phyloP scores from a whole-genome alignment of 2,113 vertebrate species.

The Rhea pennata region DNA sequence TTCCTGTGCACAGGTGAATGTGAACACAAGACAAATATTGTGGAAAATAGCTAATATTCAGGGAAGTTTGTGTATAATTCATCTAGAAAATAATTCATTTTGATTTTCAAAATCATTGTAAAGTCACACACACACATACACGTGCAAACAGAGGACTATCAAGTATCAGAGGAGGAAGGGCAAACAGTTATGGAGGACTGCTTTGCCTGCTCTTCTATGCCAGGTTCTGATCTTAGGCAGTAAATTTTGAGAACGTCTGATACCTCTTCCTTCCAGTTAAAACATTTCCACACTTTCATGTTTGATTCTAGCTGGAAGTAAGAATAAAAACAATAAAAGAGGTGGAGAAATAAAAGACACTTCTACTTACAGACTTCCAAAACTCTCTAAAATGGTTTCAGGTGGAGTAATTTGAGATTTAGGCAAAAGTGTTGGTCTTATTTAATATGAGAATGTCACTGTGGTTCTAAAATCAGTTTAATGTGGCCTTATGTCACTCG shows the following conservation, averaged over 20 bases:
- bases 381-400: neutral
- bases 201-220: neutral
- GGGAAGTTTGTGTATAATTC: neutral
- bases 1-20: neutral
- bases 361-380: neutral
- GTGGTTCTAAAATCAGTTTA: conserved; percentile 4
- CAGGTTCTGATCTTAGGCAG: neutral
- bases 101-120: neutral
- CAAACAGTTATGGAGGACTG: neutral
- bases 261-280: neutral
- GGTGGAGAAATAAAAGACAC: neutral
- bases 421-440: neutral
- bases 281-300: neutral
- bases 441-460: neutral
- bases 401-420: neutral
- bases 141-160: neutral
- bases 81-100: neutral
- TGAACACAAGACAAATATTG: neutral
- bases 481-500: neutral
- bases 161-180: neutral
- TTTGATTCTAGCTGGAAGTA: neutral
- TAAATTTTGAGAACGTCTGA: neutral
- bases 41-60: neutral
- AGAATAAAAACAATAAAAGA: neutral
- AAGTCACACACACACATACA: neutral